Evolutionary conservation across 2,797 vertebrate species (phyloP).

Genomic region (Hemitrygon akajei): DNA sequence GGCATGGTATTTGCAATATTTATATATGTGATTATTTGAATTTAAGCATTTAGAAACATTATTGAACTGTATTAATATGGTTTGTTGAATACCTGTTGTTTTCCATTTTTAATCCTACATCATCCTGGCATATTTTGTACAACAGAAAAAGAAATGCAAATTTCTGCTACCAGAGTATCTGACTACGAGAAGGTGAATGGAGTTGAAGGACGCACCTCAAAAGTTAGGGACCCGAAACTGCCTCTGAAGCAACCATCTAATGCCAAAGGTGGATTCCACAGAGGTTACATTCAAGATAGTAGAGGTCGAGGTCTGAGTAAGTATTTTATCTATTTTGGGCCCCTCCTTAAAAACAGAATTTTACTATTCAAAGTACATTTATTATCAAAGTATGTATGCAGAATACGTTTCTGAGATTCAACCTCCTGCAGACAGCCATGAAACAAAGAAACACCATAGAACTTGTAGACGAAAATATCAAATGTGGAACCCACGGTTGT

Average conservation of each 20-base stretch:
- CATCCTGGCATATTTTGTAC: background rate
- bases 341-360: background rate
- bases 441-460: no score
- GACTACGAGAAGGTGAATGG: constrained; percentile 74
- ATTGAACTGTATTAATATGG: background rate
- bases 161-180: constrained; percentile 51
- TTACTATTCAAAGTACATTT: no score
- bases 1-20: no score
- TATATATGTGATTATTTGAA: no score
- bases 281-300: constrained; percentile 65
- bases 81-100: background rate
- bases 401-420: no score
- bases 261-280: constrained; percentile 57
- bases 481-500: no score
- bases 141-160: constrained; percentile 18
- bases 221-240: constrained; percentile 56
- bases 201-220: constrained; percentile 56
- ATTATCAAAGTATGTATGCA: background rate
- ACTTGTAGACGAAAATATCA: no score
- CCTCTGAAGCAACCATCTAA: constrained; percentile 54
- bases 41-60: background rate
- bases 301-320: constrained; percentile 72
- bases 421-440: no score
- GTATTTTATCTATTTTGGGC: constrained; percentile 28
- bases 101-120: constrained; percentile 40